Evolutionary conservation across 2,113 vertebrate species (phyloP).

Genomic region (Synodontis membranacea): DNA sequence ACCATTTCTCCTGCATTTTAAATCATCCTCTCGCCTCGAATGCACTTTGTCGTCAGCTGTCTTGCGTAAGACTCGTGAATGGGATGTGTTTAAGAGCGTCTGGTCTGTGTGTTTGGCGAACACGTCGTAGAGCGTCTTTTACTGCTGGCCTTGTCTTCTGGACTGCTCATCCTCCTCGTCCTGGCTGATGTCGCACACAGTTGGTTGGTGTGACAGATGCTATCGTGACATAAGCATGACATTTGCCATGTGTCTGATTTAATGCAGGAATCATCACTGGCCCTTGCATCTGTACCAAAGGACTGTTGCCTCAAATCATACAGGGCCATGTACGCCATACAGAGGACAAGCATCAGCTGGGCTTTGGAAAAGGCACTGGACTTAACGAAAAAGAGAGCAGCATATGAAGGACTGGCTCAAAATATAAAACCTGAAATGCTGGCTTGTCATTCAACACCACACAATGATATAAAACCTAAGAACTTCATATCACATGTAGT

Average conservation of each 20-base stretch:
- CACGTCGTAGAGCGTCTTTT: slow-evolving; percentile 1
- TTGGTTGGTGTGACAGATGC: neutral
- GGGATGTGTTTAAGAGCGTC: slow-evolving; percentile 56
- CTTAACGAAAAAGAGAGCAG: neutral
- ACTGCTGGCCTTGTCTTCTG: slow-evolving; percentile 8
- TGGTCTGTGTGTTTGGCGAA: neutral
- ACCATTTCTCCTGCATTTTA: slow-evolving; percentile 61
- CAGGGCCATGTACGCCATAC: neutral
- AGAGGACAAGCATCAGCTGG: slow-evolving; percentile 7
- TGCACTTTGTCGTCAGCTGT: slow-evolving; percentile 64
- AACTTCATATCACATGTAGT: slow-evolving; percentile 36
- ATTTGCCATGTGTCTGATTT: slow-evolving; percentile 25
- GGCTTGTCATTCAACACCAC: slow-evolving; percentile 3
- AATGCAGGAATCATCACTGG: slow-evolving; percentile 23
- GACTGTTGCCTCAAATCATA: slow-evolving; percentile 42
- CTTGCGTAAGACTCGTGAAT: slow-evolving; percentile 41
- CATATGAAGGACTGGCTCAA: slow-evolving; percentile 16
- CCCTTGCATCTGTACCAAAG: slow-evolving; percentile 49
- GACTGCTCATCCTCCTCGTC: neutral
- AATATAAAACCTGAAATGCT: neutral
- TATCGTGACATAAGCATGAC: slow-evolving; percentile 18
- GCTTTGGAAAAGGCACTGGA: slow-evolving; percentile 28
- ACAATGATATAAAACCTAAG: slow-evolving; percentile 33
- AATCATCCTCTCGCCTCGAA: slow-evolving; percentile 64
- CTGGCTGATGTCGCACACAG: neutral